Evolutionary conservation across 2,113 vertebrate species (phyloP).

Genomic region (Pterocles orientalis): DNA sequence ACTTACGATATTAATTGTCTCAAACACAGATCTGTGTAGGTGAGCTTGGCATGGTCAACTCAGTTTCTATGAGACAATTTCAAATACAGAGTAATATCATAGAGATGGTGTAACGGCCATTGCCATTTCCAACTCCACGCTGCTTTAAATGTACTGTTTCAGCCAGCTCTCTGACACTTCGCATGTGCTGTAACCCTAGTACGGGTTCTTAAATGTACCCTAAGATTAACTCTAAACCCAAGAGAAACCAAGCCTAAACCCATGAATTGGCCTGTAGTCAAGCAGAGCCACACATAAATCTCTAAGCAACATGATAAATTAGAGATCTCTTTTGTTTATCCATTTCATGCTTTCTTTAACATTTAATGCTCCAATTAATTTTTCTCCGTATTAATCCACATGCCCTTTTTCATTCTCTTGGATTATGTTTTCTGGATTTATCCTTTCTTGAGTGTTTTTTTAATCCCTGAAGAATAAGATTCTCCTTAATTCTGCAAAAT

Average conservation of each 20-base stretch:
- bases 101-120: too few species aligned
- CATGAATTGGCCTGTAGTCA: neutral
- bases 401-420: slow-evolving; percentile 22
- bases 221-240: neutral
- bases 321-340: neutral
- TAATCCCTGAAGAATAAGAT: neutral
- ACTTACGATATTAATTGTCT: neutral
- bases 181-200: neutral
- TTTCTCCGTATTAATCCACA: neutral
- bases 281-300: neutral
- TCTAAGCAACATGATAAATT: neutral
- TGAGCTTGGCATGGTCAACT: neutral
- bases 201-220: neutral
- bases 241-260: neutral
- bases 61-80: neutral
- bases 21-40: neutral
- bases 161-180: neutral
- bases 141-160: neutral
- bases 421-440: slow-evolving; percentile 12
- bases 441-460: neutral
- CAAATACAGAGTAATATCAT: neutral
- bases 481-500: neutral
- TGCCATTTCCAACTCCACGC: neutral
- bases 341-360: slow-evolving; percentile 37
- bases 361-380: slow-evolving; percentile 41